Evolutionary conservation across 1,140 invertebrate species (phyloP).

Genomic region (Caenorhabditis inopinata): DNA sequence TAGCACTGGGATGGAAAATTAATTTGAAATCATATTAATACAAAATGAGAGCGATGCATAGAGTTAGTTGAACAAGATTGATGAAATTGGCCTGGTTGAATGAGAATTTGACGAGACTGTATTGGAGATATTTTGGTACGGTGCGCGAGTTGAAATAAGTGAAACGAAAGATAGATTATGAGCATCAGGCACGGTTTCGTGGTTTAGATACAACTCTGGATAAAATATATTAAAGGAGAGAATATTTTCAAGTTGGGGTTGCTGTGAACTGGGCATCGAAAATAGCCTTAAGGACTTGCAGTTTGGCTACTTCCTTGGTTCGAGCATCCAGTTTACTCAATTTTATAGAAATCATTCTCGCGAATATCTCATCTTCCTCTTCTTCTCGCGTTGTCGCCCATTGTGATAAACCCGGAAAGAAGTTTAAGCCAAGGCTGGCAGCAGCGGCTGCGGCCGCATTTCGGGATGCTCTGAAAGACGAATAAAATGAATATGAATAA

Average conservation of each 20-base stretch:
- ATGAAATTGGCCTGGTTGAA: neutral
- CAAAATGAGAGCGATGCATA: neutral
- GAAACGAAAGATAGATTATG: slow-evolving; percentile 17
- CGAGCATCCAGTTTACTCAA: neutral
- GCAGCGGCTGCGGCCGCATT: neutral
- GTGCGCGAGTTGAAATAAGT: neutral
- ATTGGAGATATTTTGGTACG: neutral
- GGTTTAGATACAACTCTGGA: too few species aligned
- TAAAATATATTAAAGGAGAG: too few species aligned
- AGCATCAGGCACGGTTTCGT: slow-evolving; percentile 1
- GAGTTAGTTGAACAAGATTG: neutral
- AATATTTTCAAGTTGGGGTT: neutral
- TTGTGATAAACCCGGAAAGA: slow-evolving; percentile 1
- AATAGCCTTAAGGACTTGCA: neutral
- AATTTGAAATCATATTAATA: neutral
- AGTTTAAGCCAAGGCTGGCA: neutral
- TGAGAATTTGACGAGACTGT: too few species aligned
- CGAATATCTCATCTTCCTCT: slow-evolving; percentile 44
- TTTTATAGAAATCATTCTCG: slow-evolving; percentile 31
- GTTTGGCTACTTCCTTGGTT: slow-evolving; percentile 7
- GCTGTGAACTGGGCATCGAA: slow-evolving; percentile 7
- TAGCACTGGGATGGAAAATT: neutral
- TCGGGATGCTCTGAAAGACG: neutral
- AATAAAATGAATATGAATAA: neutral
- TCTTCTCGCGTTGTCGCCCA: slow-evolving; percentile 18